Percentiles rank a stretch among this genome's conserved stretches.
Conservation (phyloP, 1,140 invertebrate species). For the Formica selysi region DNA sequence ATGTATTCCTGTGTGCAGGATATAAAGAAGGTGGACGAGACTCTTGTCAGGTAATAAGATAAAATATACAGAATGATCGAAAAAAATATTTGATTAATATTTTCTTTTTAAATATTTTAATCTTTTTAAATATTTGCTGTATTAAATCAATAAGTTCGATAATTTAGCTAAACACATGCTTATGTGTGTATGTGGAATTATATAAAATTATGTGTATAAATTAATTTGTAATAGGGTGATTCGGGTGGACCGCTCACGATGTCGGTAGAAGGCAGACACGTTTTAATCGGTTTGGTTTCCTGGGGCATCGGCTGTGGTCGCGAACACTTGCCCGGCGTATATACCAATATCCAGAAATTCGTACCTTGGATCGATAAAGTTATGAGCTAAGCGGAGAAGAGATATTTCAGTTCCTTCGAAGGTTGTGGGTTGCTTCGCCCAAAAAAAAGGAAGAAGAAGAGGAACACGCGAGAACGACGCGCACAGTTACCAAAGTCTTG, state of each 20-base stretch:
- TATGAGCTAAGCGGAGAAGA: slow-evolving; percentile 87
- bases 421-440: not conserved
- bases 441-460: not conserved
- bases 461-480: not conserved
- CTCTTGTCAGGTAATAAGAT: slow-evolving; percentile 87
- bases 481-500: slow-evolving; percentile 50
- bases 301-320: slow-evolving; percentile 97
- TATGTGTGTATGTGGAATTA: not conserved
- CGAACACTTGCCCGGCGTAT: slow-evolving; percentile 95
- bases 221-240: slow-evolving; percentile 88
- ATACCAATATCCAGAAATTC: slow-evolving; percentile 96
- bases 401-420: slow-evolving; percentile 15
- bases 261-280: slow-evolving; percentile 93
- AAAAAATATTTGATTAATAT: not conserved
- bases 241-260: slow-evolving; percentile 94
- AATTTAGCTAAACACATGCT: slow-evolving; percentile 12
- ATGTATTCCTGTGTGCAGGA: slow-evolving; percentile 97
- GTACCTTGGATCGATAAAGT: slow-evolving; percentile 96
- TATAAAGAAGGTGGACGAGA: slow-evolving; percentile 93
- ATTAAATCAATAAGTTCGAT: slow-evolving; percentile 26
- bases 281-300: slow-evolving; percentile 94
- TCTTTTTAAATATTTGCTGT: too few species aligned
- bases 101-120: too few species aligned
- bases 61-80: not conserved
- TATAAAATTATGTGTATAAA: not conserved